Base-by-base conservation (phyloP, 2,113 vertebrate genomes). In the Ciconia boyciana region DNA sequence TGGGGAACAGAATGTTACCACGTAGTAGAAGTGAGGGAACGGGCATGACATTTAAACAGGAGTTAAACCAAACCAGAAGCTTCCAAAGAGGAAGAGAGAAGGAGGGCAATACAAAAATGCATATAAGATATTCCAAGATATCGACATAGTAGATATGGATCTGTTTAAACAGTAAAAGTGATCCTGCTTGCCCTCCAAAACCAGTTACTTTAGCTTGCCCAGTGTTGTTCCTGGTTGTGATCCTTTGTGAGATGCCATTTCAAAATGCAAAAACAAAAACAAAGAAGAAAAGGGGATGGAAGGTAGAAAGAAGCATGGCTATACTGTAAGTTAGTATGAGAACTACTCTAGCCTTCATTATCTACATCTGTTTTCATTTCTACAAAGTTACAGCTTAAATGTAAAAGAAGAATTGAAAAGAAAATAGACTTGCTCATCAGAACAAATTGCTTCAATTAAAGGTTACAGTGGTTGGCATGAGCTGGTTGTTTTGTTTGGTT, bases 371-470 rank as follows among this genome's bases (percentile, higher is more conserved):
- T 72, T 54, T 72, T 60, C 0, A 20, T 69, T 90, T 83, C 66
- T 80, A 52, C 28, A 16, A 36, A 75, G 66, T 74, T 85, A 19
- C 36, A 83, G 36, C 31, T 94, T 69, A 76, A 84, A 65, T 77
- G 24, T 74, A 57, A 52, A 79, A 79, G 39, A 71, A 44, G 62
- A 82, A 11, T 44, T 55, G 51, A 61, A 54, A 74, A 71, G 39
- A 75, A 84, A 80, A 61, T 61, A 70, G 43, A 36, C 5, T 62
- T 85, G 51, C 24, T 66, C 36, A 55, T 80, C 29, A 80, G 78
- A 90, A 77, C 82, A 70, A 61, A 90, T 90, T 96, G 54, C 43
- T 80, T 95, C 88, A 54, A 36, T 96, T 91, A 91, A 83, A 80
- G 43, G 31, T 80, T 94, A 8, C 13, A 43, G 36, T 34, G 57